Conservation (phyloP, 2,113 vertebrate species). For the Campylorhamphus procurvoides region DNA sequence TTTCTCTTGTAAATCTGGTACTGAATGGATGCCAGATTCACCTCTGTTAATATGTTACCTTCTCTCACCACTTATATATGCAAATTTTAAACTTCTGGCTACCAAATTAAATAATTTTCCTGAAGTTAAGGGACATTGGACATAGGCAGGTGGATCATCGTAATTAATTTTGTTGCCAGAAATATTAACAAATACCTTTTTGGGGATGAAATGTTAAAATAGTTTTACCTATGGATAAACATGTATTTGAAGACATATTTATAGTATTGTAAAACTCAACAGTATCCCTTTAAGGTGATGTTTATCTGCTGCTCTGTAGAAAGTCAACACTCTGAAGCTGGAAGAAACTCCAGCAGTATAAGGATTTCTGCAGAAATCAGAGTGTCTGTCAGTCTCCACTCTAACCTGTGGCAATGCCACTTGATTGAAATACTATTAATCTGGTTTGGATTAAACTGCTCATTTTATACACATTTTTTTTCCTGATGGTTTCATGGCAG, state of each 20-base stretch:
- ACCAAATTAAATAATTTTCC: not conserved
- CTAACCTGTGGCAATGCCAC: not conserved
- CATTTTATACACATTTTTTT: not conserved
- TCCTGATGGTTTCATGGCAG: not conserved
- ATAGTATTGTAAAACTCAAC: not conserved
- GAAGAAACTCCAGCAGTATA: not conserved
- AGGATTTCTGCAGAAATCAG: not conserved
- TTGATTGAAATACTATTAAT: not conserved
- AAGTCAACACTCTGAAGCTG: not conserved
- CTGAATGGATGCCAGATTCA: not conserved
- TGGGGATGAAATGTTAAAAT: not conserved
- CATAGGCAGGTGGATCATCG: not conserved
- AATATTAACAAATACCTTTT: not conserved
- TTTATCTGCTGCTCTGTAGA: not conserved
- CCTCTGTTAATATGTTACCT: not conserved
- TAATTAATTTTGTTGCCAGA: not conserved
- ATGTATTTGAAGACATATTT: not conserved
- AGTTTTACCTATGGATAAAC: not conserved
- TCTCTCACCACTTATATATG: not conserved
- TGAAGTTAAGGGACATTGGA: not conserved
- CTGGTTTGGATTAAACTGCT: not conserved
- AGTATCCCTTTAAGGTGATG: not conserved
- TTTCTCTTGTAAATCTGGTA: not conserved
- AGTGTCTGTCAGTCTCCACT: not conserved
- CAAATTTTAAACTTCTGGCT: not conserved